Base-by-base conservation (phyloP, 1,140 invertebrate genomes). In the Argopecten irradians region DNA sequence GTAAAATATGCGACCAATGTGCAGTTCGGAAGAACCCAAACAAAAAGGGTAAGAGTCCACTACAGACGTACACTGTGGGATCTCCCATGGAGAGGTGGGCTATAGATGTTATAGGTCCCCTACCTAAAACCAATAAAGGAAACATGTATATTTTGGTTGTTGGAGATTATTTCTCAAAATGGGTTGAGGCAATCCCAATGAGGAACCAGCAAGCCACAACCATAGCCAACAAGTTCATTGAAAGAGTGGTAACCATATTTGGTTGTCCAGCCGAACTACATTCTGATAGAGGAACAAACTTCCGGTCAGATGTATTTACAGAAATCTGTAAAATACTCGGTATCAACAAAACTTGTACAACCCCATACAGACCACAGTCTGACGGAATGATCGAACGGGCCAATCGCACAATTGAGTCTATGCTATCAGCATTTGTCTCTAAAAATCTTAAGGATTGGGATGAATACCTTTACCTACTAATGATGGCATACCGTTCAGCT, bases 211-310 rank as follows among this genome's bases (percentile, higher is more conserved):
- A 89, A 46, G 90, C 92, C n/a, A 41, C 82, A 22, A 94, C 93
- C 1, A 89, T 95, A 19, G 95, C 94, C 9, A 89, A 94, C 28
- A 91, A 88, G 5, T 90, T 96, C 16, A 91, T 95, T 5, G 86
- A 93, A 36, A 88, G 94, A 22, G 86, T 93, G 19, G 82, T 96
- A 28, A 92, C 89, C 82, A 88, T 93, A 11, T 93, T 93, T 86
- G 95, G 95, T 22, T 89, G 93, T 1, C 95, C 96, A 0, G 43
- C 93, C 22, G 89, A 93, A 46, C 87, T 95, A 19, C 90, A 94
- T 34, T 90, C 94, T 1, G 95, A 96, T 88, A 93, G 94, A 87
- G 95, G 94, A 39, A 34, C 87, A 83, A 82, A 86, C 33, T 89
- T 92, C 82, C 43, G 87, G 55, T 91, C 90, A 36, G 34, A 87